phyloP scores from a whole-genome alignment of 2,113 vertebrate genomes.

The Abramis brama region DNA sequence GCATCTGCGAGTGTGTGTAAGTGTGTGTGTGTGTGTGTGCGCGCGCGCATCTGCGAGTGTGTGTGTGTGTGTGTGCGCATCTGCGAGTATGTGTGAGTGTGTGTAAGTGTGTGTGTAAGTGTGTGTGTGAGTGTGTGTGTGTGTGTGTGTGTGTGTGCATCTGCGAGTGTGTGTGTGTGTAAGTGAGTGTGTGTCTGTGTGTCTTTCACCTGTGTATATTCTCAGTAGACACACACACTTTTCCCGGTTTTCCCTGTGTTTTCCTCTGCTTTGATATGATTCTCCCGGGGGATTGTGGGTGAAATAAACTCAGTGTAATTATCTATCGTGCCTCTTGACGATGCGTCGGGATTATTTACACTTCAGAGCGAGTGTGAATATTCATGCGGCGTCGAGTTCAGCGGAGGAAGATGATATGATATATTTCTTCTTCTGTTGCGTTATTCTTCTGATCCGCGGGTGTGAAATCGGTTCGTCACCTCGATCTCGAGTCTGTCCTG shows the following conservation, averaged over 20 bases:
- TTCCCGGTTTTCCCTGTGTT: slow-evolving; percentile 39
- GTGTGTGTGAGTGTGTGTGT: neutral
- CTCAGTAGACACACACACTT: slow-evolving; percentile 24
- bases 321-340: slow-evolving; percentile 76
- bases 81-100: neutral
- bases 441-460: too few species aligned
- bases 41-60: too few species aligned
- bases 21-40: neutral
- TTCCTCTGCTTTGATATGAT: slow-evolving; percentile 66
- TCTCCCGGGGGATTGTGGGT: slow-evolving; percentile 55
- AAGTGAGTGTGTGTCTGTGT: slow-evolving; percentile 58
- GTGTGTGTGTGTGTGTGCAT: neutral
- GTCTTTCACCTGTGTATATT: slow-evolving; percentile 72
- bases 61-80: neutral
- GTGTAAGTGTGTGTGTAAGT: neutral
- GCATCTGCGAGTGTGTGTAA: too few species aligned
- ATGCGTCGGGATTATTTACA: slow-evolving; percentile 79
- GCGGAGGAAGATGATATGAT: neutral
- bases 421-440: too few species aligned
- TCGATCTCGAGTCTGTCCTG: too few species aligned
- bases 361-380: slow-evolving; percentile 78
- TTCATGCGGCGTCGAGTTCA: slow-evolving; percentile 77
- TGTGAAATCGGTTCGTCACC: too few species aligned
- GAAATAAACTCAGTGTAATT: slow-evolving; percentile 70
- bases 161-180: slow-evolving; percentile 20